Conservation (phyloP, 2,113 vertebrate genomes). For the Seriola quinqueradiata region DNA sequence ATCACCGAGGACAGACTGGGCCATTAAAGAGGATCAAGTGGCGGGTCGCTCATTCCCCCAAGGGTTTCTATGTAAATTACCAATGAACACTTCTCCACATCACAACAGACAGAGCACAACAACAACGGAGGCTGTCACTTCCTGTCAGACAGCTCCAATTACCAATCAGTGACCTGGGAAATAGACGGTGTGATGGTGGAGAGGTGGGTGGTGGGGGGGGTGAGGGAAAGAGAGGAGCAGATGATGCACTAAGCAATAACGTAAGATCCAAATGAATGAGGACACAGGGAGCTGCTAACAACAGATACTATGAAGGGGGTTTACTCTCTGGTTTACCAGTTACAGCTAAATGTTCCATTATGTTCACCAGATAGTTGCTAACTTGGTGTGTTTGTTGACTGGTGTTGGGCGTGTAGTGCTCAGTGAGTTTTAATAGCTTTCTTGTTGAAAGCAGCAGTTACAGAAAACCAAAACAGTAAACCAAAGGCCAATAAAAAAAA, state of each 20-base stretch:
- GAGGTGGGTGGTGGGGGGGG: not conserved
- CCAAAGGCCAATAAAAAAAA: not conserved
- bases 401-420: no score
- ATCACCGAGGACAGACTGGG: constrained; percentile 32
- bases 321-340: not conserved
- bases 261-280: constrained; percentile 22
- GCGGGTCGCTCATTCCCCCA: constrained; percentile 23
- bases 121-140: constrained; percentile 48
- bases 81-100: constrained; percentile 48
- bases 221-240: not conserved
- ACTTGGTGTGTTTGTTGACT: not conserved
- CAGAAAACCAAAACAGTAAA: not conserved
- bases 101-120: constrained; percentile 30
- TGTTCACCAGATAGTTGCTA: not conserved
- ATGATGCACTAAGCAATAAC: constrained; percentile 19
- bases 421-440: not conserved
- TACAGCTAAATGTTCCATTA: not conserved
- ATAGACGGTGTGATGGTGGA: not conserved
- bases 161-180: constrained; percentile 59
- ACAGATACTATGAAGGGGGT: not conserved
- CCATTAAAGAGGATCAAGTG: constrained; percentile 53
- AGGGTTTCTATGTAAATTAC: constrained; percentile 63
- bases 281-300: not conserved
- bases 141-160: constrained; percentile 61
- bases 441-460: not conserved